Base-by-base conservation (phyloP, 2,888 invertebrate genomes). In the Sesamia inferens region DNA sequence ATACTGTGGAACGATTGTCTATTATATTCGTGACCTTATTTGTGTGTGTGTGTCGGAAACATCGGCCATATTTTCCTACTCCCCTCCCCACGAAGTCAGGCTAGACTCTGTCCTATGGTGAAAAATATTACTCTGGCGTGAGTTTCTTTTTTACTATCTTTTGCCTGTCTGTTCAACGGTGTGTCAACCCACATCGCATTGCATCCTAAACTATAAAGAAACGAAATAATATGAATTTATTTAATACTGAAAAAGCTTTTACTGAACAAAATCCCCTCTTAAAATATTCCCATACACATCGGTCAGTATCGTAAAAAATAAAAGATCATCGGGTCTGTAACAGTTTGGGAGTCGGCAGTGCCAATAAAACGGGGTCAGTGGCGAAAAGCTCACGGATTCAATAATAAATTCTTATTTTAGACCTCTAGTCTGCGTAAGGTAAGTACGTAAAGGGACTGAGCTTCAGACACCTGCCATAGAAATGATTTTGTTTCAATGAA, bases 401-500 rank as follows among this genome's bases (percentile, higher is more conserved):
- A 92, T 92, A 92, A 92, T 92, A 92, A 91, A 92, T 92, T 92
- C 92, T 92, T 92, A 92, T 92, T 91, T 92, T 90, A 90, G 89
- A 90, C 90, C 90, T 85, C 84, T 81, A 72, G 74, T 73, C 51
- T 69, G 47, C 64, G 42, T 63, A 71, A 85, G 79, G 69, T 68
- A 64, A n/a, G 61, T 78, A 76, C 31, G 31, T 31, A 74, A 71
- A 58, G 71, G 81, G 78, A 81, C 51, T 7, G 24, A 42, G 48
- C 67, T 58, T 59, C 78, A 59, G 48, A 75, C 70, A 55, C 47
- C 24, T 75, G 78, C 70, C 75, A 62, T 48, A 61, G 59, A 54
- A 78, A 78, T 59, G 78, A 70, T 70, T 70, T 54, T 70, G 78
- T 70, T 78, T 69, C 59, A 54, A 70, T 54, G 71, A 54, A 70